A percentile compares a stretch with the other conserved stretches of the same genome.
phyloP scores from a whole-genome alignment of 30 jellyfish, hydroid and myxozoan genomes.

The Aurelia aurita complex sp. Pacific region DNA sequence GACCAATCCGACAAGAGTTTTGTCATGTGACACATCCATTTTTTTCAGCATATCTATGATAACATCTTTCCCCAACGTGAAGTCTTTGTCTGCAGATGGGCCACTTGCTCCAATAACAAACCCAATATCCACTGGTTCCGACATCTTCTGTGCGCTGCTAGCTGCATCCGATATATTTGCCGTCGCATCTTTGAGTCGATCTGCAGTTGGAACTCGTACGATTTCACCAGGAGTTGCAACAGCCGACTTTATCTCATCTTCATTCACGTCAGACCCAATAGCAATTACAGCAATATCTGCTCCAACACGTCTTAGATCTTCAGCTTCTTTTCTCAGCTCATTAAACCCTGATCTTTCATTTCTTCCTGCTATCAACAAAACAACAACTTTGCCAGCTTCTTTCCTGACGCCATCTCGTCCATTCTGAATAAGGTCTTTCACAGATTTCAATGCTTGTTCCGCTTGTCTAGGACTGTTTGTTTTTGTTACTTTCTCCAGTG shows the following conservation, averaged over 20 bases:
- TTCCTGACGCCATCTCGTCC: slow-evolving; percentile 14
- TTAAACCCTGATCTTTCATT: slow-evolving; percentile 1
- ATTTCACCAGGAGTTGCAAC: slow-evolving; percentile 7
- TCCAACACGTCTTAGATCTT: slow-evolving; percentile 4
- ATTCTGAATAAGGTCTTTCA: not conserved
- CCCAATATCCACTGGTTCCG: slow-evolving; percentile 46
- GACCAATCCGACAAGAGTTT: slow-evolving; percentile 37
- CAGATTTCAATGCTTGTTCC: slow-evolving; percentile 5
- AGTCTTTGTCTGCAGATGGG: slow-evolving; percentile 36
- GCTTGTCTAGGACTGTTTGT: slow-evolving; percentile 34
- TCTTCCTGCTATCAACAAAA: slow-evolving; percentile 27
- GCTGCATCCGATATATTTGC: slow-evolving; percentile 1
- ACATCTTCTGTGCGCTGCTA: slow-evolving; percentile 2
- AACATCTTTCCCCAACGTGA: slow-evolving; percentile 31
- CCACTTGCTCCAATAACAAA: slow-evolving; percentile 66
- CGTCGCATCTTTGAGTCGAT: slow-evolving; percentile 6
- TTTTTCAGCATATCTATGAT: slow-evolving; percentile 23
- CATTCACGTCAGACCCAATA: slow-evolving; percentile 31
- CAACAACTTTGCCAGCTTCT: slow-evolving; percentile 48
- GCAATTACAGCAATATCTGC: slow-evolving; percentile 36
- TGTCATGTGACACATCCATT: slow-evolving; percentile 13
- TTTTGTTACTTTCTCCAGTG: not conserved
- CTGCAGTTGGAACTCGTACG: slow-evolving; percentile 7
- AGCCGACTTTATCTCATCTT: slow-evolving; percentile 5
- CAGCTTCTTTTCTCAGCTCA: slow-evolving; percentile 12